These are phyloP conservation scores for Mixornis gularis DNA, from an alignment of 2,113 vertebrate species.

Conservation along the genomic window DNA sequence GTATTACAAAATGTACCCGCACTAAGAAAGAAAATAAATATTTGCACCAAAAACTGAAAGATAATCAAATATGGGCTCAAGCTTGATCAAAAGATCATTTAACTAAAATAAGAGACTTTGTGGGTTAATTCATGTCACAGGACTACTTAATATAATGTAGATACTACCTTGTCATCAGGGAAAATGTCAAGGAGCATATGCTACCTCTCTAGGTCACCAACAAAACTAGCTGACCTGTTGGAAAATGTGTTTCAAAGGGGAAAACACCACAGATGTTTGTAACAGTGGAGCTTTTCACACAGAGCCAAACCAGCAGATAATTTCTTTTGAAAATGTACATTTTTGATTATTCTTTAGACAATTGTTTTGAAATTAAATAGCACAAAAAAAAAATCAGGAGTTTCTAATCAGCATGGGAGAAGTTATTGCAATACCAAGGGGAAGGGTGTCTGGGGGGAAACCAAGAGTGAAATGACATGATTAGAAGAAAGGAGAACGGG, in stretches of 20 bases:
- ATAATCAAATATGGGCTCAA: neutral
- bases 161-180: neutral
- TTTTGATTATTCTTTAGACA: neutral
- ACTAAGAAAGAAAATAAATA: neutral
- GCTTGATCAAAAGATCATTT: neutral
- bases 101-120: neutral
- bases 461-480: neutral
- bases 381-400: neutral
- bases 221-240: neutral
- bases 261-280: neutral
- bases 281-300: neutral
- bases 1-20: neutral
- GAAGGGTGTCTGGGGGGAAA: neutral
- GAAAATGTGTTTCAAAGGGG: neutral
- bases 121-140: neutral
- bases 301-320: neutral
- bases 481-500: neutral
- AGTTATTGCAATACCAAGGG: neutral
- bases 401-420: neutral
- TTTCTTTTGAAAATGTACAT: neutral
- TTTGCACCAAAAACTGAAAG: neutral
- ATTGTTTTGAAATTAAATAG: neutral
- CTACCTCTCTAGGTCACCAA: neutral
- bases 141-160: neutral
- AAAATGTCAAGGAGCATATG: neutral